Base-by-base conservation (phyloP, 2,888 invertebrate species). In the Agrypnus murinus region DNA sequence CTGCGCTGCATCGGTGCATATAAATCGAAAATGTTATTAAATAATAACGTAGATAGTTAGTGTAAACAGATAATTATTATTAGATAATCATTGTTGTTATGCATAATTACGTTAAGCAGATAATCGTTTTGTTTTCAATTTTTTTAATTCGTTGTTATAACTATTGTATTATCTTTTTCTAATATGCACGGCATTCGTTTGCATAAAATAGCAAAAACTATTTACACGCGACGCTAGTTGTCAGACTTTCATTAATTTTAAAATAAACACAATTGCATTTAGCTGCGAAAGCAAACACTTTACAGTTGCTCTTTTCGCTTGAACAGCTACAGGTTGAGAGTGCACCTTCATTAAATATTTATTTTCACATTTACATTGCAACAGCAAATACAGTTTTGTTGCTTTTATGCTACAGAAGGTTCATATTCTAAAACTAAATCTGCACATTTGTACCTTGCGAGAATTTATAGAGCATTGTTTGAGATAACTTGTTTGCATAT, bases 261-360 rank as follows among this genome's bases (percentile, higher is more conserved):
- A 4, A n/a, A 45, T 15, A 8, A 45, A 45, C 15, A 9, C n/a
- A 43, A 43, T 15, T 43, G 43, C 14, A 43, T 43, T 43, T 15
- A 43, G 40, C 8, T 43, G 43, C 19, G 17, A 46, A 19, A 46
- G 46, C 46, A 46, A 46, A 9, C 19, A 7, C 46, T 15, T 43
- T 10, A 46, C 3, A 46, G 10, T 2, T 46, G 17, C 17, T 1
- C 8, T 46, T 19, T 46, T 46, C 46, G 17, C 46, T 15, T 25
- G 3, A 25, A 25, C 10, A 9, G 17, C 19, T 46, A 17, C 46
- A 46, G 17, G 19, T 25, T 5, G 1, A 19, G n/a, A 46, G 19
- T 19, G 9, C 14, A 45, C 45, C 6, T 15, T 45, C 15, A 14
- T 45, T 45, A 45, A 46, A 46, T 46, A 46, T 46, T 46, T 46